Evolutionary conservation across 2,797 vertebrate species (phyloP).

Genomic region (Ctenochaetus hawaiiensis): DNA sequence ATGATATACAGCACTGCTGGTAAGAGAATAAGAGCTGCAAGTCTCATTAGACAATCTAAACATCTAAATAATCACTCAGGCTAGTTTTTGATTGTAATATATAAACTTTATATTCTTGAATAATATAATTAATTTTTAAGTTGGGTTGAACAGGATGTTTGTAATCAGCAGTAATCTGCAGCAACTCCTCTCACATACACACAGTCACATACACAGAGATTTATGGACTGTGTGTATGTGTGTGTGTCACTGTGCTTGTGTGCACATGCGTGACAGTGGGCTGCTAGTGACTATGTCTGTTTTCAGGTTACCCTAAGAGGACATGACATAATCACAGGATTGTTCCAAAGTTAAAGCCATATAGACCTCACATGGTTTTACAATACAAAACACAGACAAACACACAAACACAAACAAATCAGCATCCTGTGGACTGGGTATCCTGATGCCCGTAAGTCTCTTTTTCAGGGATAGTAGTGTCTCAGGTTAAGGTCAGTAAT

Average conservation of each 20-base stretch:
- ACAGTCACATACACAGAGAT: too few species aligned
- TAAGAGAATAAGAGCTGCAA: too few species aligned
- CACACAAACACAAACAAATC: conserved; percentile 22
- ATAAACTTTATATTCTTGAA: too few species aligned
- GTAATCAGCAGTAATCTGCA: too few species aligned
- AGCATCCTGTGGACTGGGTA: conserved; percentile 30
- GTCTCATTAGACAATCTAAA: too few species aligned
- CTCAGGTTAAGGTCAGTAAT: not conserved
- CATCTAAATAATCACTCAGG: too few species aligned
- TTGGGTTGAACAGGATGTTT: too few species aligned
- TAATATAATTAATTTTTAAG: too few species aligned
- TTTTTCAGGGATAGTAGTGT: conserved; percentile 2
- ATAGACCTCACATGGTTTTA: conserved; percentile 34
- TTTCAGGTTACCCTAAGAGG: conserved; percentile 42
- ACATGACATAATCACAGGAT: conserved; percentile 11
- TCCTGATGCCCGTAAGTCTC: conserved; percentile 4
- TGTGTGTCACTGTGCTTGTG: conserved; percentile 8
- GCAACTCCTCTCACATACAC: too few species aligned
- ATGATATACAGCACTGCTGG: too few species aligned
- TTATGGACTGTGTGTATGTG: conserved; percentile 7
- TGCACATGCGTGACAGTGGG: not conserved
- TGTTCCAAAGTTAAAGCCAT: conserved; percentile 46
- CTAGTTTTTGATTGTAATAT: too few species aligned
- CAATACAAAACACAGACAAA: conserved; percentile 31
- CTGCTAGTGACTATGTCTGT: conserved; percentile 15